Evolutionary conservation across 2,797 vertebrate genomes (phyloP).

Genomic region (Fundulus diaphanus): DNA sequence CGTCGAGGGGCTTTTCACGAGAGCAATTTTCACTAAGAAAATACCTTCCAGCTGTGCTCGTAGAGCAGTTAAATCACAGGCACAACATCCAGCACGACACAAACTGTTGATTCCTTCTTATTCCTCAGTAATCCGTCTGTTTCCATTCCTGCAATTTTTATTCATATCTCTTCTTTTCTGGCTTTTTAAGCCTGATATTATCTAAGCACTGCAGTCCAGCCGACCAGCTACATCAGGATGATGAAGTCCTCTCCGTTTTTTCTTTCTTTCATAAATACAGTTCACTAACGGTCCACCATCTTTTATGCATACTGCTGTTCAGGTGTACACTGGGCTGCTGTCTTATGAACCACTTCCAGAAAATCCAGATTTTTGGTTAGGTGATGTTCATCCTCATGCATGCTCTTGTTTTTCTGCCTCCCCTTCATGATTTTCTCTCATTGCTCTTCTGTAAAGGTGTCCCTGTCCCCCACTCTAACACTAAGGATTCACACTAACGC

Average conservation of each 20-base stretch:
- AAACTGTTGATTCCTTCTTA: not conserved
- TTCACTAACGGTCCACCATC: not conserved
- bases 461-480: conserved; percentile 46
- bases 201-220: conserved; percentile 24
- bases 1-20: not conserved
- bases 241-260: conserved; percentile 3
- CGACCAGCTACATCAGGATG: conserved; percentile 25
- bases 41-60: not conserved
- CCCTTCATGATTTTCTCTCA: conserved; percentile 3
- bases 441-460: conserved; percentile 26
- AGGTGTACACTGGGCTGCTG: not conserved
- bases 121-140: conserved; percentile 4
- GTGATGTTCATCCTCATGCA: not conserved
- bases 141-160: conserved; percentile 10
- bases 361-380: not conserved
- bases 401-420: not conserved
- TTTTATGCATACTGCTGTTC: not conserved
- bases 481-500: conserved; percentile 55
- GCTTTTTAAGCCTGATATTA: conserved; percentile 30
- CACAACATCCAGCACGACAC: not conserved
- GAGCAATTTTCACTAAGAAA: not conserved
- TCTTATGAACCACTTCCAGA: not conserved
- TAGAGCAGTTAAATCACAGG: not conserved
- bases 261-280: not conserved
- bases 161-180: not conserved